These are phyloP conservation scores for Pheosia gnoma DNA, from an alignment of 2,888 invertebrate species.

Conservation along the genomic window DNA sequence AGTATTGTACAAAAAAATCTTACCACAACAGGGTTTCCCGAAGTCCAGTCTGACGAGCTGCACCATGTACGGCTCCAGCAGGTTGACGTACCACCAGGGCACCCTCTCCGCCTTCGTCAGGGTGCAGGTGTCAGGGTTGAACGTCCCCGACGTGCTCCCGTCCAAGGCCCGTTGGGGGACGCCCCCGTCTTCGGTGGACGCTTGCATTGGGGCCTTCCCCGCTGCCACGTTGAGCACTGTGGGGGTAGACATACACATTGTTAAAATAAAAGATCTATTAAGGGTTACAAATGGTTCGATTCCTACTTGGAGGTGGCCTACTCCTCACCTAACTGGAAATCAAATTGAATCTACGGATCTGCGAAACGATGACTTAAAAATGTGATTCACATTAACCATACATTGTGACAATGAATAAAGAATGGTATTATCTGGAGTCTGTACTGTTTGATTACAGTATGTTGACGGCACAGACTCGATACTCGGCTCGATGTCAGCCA, in stretches of 20 bases:
- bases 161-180: slow-evolving; percentile 96
- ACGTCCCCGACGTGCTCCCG: slow-evolving; percentile 93
- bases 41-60: slow-evolving; percentile 95
- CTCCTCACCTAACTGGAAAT: no score
- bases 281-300: no score
- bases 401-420: no score
- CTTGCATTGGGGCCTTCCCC: slow-evolving; percentile 97
- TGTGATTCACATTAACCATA: no score
- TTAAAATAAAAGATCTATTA: not conserved
- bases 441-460: no score
- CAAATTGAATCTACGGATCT: no score
- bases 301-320: no score
- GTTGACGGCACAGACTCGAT: no score
- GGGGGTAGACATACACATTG: slow-evolving; percentile 24
- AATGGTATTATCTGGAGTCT: no score
- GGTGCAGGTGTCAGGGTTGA: slow-evolving; percentile 93
- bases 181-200: slow-evolving; percentile 91
- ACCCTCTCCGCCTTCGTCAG: slow-evolving; percentile 92
- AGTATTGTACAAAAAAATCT: slow-evolving; percentile 56
- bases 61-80: slow-evolving; percentile 97
- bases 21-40: slow-evolving; percentile 95
- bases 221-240: slow-evolving; percentile 96
- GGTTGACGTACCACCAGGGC: slow-evolving; percentile 98
- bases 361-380: no score
- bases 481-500: no score